Evolutionary conservation across 2,113 vertebrate species (phyloP).

Genomic region (Seriola quinqueradiata): DNA sequence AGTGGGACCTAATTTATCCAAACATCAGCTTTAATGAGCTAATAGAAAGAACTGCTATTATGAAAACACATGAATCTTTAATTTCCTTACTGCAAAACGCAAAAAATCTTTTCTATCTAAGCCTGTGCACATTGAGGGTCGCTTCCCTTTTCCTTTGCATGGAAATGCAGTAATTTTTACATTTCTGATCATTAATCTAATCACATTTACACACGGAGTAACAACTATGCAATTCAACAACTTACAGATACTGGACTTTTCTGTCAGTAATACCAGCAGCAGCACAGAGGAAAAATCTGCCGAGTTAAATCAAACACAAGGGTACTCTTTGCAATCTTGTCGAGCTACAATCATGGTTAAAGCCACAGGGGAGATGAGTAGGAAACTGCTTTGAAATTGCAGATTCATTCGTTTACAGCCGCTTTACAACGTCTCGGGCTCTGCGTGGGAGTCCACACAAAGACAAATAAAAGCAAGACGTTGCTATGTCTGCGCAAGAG

Average conservation of each 20-base stretch:
- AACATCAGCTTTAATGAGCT: slow-evolving; percentile 23
- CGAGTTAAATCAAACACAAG: background rate
- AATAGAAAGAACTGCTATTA: background rate
- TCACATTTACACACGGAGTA: background rate
- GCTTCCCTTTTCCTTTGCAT: background rate
- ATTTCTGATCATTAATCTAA: background rate
- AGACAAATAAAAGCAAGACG: slow-evolving; percentile 58
- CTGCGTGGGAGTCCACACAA: slow-evolving; percentile 53
- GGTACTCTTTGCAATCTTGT: background rate
- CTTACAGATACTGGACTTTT: background rate
- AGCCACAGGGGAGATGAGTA: background rate
- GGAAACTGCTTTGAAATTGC: slow-evolving; percentile 44
- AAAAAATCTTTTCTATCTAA: background rate
- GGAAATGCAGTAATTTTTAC: background rate
- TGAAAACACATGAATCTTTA: slow-evolving; percentile 8
- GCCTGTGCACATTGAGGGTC: background rate
- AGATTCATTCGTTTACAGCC: slow-evolving; percentile 54
- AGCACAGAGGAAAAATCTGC: background rate
- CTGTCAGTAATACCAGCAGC: background rate
- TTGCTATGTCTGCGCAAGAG: slow-evolving; percentile 35
- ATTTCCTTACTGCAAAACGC: background rate
- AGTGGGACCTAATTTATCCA: slow-evolving; percentile 30
- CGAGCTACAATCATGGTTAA: background rate
- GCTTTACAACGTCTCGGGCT: slow-evolving; percentile 39
- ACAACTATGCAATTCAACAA: background rate